These are phyloP conservation scores for Microcaecilia unicolor DNA, from an alignment of 2,797 vertebrate genomes.

Conservation along the genomic window DNA sequence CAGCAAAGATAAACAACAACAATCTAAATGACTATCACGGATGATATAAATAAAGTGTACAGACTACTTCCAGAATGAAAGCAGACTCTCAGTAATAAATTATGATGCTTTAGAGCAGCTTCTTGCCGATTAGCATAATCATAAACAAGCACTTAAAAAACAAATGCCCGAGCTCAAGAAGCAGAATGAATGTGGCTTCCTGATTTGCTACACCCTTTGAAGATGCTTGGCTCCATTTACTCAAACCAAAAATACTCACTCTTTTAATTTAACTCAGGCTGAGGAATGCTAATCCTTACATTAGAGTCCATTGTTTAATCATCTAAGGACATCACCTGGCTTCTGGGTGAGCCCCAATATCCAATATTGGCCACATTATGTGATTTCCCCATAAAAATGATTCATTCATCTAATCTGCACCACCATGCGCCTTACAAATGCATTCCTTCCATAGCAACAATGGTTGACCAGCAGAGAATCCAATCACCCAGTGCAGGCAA, in stretches of 20 bases:
- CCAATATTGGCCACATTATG: constrained; percentile 51
- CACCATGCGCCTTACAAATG: constrained; percentile 41
- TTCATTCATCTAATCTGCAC: constrained; percentile 46
- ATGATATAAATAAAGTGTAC: background rate
- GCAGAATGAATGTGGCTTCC: background rate
- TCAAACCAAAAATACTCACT: background rate
- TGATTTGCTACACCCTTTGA: background rate
- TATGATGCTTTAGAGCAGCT: background rate
- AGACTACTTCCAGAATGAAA: background rate
- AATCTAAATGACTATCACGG: no score
- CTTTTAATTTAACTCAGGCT: constrained; percentile 14
- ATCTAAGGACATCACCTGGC: constrained; percentile 3
- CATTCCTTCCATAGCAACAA: constrained; percentile 29
- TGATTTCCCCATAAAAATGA: constrained; percentile 60
- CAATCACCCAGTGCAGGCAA: background rate
- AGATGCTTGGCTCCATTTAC: constrained; percentile 4
- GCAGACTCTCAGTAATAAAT: constrained; percentile 1
- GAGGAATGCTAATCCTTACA: constrained; percentile 34
- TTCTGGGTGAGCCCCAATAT: constrained; percentile 45
- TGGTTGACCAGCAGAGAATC: constrained; percentile 12
- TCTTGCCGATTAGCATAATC: background rate
- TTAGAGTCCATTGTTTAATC: constrained; percentile 53
- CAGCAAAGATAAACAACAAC: constrained; percentile 8
- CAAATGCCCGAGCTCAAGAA: constrained; percentile 4
- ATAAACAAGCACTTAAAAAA: background rate